A percentile compares a stretch with the other conserved stretches of the same genome.
These are phyloP conservation scores for Oxystoma pomonae DNA, from an alignment of 2,888 invertebrate genomes.

Conservation along the genomic window DNA sequence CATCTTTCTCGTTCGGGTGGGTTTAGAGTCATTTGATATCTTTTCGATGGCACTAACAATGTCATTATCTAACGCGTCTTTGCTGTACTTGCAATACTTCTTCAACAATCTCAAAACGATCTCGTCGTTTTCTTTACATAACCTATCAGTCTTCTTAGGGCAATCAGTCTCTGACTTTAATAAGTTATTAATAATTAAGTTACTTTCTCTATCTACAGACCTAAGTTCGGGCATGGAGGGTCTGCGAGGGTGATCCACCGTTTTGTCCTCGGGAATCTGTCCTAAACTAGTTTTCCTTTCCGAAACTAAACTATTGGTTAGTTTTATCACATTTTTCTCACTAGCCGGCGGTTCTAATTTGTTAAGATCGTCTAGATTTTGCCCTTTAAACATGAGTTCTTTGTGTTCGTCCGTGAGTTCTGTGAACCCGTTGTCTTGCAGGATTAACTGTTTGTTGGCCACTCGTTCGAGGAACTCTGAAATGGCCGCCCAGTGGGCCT, in stretches of 20 bases:
- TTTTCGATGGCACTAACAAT: conserved; percentile 44
- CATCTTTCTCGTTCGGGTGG: conserved; percentile 37
- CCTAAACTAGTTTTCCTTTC: conserved; percentile 38
- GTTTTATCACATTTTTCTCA: conserved; percentile 38
- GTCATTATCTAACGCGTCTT: conserved; percentile 42
- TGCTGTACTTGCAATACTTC: conserved; percentile 48
- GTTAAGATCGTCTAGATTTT: conserved; percentile 25
- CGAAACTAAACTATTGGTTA: conserved; percentile 28
- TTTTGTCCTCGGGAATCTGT: conserved; percentile 40
- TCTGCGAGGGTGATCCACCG: conserved; percentile 35
- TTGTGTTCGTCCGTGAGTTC: conserved; percentile 46
- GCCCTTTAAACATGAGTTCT: conserved; percentile 35
- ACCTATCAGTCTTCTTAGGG: conserved; percentile 38
- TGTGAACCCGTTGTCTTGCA: conserved; percentile 49
- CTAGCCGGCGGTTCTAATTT: conserved; percentile 23
- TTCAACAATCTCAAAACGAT: conserved; percentile 45
- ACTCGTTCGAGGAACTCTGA: conserved; percentile 62
- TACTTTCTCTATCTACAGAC: conserved; percentile 35
- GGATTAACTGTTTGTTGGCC: conserved; percentile 59
- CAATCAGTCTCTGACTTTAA: conserved; percentile 39
- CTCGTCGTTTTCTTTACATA: conserved; percentile 44
- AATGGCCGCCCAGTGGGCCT: conserved; percentile 62
- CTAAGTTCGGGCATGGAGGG: conserved; percentile 41
- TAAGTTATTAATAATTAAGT: conserved; percentile 48
- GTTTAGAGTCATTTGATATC: conserved; percentile 29